Evolutionary conservation across 2,888 invertebrate species (phyloP).

Genomic region (Alloplasta piceator): DNA sequence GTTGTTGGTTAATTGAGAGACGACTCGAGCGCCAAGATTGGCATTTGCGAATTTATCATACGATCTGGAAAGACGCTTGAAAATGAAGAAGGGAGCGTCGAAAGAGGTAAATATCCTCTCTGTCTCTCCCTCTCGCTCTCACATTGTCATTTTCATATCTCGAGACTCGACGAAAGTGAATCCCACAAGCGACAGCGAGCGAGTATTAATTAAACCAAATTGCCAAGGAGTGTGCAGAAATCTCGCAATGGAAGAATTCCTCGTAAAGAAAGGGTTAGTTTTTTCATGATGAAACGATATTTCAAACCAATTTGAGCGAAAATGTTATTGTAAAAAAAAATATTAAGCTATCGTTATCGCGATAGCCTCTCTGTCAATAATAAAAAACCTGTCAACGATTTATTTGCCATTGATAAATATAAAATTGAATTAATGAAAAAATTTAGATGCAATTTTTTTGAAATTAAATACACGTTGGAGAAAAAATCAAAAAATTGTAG

Average conservation of each 20-base stretch:
- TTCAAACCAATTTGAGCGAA: too few species aligned
- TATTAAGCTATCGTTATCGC: too few species aligned
- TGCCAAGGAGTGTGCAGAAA: slow-evolving; percentile 66
- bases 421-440: neutral
- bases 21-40: slow-evolving; percentile 73
- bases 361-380: too few species aligned
- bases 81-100: slow-evolving; percentile 7
- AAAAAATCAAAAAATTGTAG: too few species aligned
- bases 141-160: slow-evolving; percentile 44
- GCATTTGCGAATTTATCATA: slow-evolving; percentile 60
- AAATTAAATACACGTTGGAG: too few species aligned
- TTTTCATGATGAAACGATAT: too few species aligned
- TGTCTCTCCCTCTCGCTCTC: neutral
- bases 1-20: slow-evolving; percentile 80
- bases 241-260: slow-evolving; percentile 69
- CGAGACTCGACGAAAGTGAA: slow-evolving; percentile 47
- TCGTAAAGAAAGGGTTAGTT: slow-evolving; percentile 25
- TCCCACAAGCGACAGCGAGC: slow-evolving; percentile 42
- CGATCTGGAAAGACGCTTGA: slow-evolving; percentile 18
- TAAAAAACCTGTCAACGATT: too few species aligned
- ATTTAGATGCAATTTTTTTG: too few species aligned
- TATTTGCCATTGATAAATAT: too few species aligned
- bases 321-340: too few species aligned
- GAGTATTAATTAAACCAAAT: slow-evolving; percentile 78
- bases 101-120: slow-evolving; percentile 20